Base-by-base conservation (phyloP, 2,888 invertebrate genomes). In the Cosmorhoe ocellata region DNA sequence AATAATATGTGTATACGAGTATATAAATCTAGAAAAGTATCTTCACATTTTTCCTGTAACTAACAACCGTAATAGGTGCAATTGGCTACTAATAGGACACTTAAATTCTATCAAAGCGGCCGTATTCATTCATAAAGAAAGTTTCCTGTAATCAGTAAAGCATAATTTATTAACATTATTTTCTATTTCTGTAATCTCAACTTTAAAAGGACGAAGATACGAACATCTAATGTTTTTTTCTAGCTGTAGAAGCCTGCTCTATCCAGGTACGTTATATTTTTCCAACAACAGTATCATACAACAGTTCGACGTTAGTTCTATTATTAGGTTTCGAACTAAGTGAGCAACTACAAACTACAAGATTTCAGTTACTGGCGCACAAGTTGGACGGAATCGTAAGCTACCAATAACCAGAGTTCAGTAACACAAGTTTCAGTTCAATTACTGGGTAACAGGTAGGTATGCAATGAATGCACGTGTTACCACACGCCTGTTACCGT, bases 301-400 rank as follows among this genome's bases (percentile, higher is more conserved):
- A 40, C 39, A 47, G 42, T 33, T 37, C 6, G 13, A 11, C 9
- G 22, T 24, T 38, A 38, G 26, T 43, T 47, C 30, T 34, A 22
- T 13, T 37, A 30, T 51, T 31, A 51, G 51, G 48, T 61, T 51
- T 51, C 53, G 37, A 57, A 58, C 67, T 66, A 65, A 69, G 58
- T 64, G 61, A 46, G 58, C 66, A 66, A 69, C 63, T 66, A 53
- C 62, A 63, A 69, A 67, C 71, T 69, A 64, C 67, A 65, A 63
- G 74, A 73, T 71, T 67, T 64, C 57, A 58, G 70, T 67, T 66
- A 67, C 66, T 46, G 47, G 63, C 52, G 61, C 59, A 56, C 58
- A 66, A 75, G 65, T 71, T 74, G 55, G 51, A 57, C 61, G 60
- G 64, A 75, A 72, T 74, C 67, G 69, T 70, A 68, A 74, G 65